These are phyloP conservation scores for Napeogenes inachia DNA, from an alignment of 2,888 invertebrate genomes.

Conservation along the genomic window DNA sequence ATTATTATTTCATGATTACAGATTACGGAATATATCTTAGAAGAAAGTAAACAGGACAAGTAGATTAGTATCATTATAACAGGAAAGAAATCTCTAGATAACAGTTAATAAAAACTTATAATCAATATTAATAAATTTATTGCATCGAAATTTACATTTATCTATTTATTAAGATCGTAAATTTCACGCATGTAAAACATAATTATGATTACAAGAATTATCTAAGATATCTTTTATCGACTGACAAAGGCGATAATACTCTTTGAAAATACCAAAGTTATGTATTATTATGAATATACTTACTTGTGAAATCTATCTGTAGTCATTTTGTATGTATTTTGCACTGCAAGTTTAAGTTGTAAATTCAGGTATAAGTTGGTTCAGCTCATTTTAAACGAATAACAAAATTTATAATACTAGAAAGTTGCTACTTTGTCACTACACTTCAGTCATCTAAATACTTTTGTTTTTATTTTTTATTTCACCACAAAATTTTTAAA, in stretches of 20 bases:
- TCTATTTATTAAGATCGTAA: not conserved
- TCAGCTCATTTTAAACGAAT: constrained; percentile 66
- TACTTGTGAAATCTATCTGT: constrained; percentile 81
- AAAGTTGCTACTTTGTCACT: constrained; percentile 63
- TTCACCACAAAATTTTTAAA: not conserved
- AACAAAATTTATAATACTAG: constrained; percentile 60
- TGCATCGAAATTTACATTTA: not conserved
- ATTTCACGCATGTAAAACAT: not conserved
- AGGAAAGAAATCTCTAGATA: too few relatives aligned
- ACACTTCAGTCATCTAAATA: constrained; percentile 38
- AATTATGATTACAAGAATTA: constrained; percentile 1
- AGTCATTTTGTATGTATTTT: constrained; percentile 61
- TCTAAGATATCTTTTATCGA: not conserved
- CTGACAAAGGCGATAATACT: constrained; percentile 1
- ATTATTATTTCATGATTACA: too few relatives aligned
- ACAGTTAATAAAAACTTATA: too few relatives aligned
- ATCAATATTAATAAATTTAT: too few relatives aligned
- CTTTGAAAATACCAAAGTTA: constrained; percentile 24
- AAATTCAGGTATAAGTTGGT: constrained; percentile 43
- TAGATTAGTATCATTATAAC: too few relatives aligned
- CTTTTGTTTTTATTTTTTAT: constrained; percentile 27
- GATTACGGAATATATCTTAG: too few relatives aligned
- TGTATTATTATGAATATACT: constrained; percentile 43
- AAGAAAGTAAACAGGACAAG: too few relatives aligned
- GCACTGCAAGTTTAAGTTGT: constrained; percentile 18